phyloP scores from a whole-genome alignment of 2,888 invertebrate species.

The Trissonchulus latispiculum region DNA sequence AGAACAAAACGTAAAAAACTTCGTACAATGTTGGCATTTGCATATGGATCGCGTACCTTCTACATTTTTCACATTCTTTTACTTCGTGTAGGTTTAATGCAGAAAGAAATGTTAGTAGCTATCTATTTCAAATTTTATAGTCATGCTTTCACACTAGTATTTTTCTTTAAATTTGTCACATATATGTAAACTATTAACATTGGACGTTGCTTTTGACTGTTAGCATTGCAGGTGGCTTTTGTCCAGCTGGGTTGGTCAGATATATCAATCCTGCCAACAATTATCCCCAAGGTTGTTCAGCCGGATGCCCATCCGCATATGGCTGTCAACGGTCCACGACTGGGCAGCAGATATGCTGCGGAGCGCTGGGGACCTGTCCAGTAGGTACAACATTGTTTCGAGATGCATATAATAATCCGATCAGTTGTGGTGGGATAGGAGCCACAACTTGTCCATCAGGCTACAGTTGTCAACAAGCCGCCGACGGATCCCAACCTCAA shows the following conservation, averaged over 20 bases:
- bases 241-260: not conserved
- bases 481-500: not conserved
- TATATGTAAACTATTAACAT: no score
- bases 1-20: no score
- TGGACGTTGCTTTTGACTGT: not conserved
- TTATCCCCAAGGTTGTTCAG: not conserved
- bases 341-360: constrained; percentile 9
- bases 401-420: not conserved
- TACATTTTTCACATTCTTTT: no score
- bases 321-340: not conserved
- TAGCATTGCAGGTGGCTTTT: constrained; percentile 6
- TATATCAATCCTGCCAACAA: constrained; percentile 1
- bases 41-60: no score
- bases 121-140: no score
- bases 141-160: no score
- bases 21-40: no score
- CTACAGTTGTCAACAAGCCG: not conserved
- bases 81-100: no score
- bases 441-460: not conserved
- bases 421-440: not conserved
- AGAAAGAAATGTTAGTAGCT: no score
- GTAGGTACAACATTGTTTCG: not conserved
- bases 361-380: not conserved
- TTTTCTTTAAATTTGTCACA: no score
- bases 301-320: constrained; percentile 7